phyloP scores from a whole-genome alignment of 2,888 invertebrate genomes.

The Cantharis rufa region DNA sequence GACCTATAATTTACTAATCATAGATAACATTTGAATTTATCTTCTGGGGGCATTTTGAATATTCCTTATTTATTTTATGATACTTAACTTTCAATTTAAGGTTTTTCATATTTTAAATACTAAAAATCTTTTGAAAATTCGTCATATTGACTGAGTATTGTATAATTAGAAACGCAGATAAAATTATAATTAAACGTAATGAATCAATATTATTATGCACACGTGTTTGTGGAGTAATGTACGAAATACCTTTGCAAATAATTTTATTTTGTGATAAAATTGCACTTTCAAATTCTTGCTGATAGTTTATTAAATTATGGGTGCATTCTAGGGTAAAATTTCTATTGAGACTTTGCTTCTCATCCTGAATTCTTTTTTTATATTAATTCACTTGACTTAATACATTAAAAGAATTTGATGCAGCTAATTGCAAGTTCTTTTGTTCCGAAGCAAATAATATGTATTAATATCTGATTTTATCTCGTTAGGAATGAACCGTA shows the following conservation, averaged over 20 bases:
- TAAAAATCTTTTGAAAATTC: background rate
- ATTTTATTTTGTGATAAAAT: background rate
- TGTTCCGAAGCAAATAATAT: background rate
- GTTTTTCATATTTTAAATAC: background rate
- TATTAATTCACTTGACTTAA: background rate
- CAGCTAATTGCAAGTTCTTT: background rate
- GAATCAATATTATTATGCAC: background rate
- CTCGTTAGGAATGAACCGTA: background rate
- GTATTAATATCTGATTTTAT: background rate
- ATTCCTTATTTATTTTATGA: too few relatives aligned
- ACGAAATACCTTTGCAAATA: background rate
- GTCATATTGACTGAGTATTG: background rate
- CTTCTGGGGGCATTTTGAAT: too few relatives aligned
- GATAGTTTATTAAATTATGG: background rate
- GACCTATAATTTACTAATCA: too few relatives aligned
- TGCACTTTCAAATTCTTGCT: background rate
- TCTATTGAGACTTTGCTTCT: too few relatives aligned
- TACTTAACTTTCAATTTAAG: background rate
- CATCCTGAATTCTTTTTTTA: too few relatives aligned
- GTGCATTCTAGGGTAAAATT: too few relatives aligned
- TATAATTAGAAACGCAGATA: background rate
- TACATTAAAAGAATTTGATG: background rate
- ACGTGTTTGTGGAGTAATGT: background rate
- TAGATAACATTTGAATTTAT: too few relatives aligned
- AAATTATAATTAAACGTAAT: background rate